These are phyloP conservation scores for Heliangelus exortis DNA, from an alignment of 2,797 vertebrate genomes.

Conservation along the genomic window DNA sequence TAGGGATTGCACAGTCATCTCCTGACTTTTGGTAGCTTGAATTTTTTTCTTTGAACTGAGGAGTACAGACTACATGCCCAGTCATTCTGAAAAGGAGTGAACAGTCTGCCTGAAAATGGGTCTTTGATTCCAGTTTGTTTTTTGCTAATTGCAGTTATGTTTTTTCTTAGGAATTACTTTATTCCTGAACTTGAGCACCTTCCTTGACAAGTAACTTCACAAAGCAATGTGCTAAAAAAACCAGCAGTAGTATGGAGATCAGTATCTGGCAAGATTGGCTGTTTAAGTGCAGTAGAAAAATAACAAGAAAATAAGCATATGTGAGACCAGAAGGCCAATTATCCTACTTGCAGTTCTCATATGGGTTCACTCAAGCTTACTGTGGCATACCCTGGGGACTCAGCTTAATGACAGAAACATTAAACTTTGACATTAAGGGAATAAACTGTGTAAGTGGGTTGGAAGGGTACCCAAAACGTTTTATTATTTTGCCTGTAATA, in stretches of 20 bases:
- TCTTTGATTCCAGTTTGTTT: neutral
- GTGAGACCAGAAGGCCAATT: constrained; percentile 5
- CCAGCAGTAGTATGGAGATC: neutral
- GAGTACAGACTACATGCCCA: neutral
- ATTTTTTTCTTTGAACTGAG: neutral
- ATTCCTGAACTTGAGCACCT: neutral
- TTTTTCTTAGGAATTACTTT: neutral
- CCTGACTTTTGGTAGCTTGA: neutral
- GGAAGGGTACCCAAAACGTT: neutral
- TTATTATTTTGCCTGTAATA: constrained; percentile 18
- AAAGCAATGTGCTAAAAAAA: neutral
- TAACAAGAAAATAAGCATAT: neutral
- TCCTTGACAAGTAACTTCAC: neutral
- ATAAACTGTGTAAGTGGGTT: neutral
- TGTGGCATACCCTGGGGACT: neutral
- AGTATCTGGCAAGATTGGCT: neutral
- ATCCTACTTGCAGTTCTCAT: neutral
- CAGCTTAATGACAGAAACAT: constrained; percentile 6
- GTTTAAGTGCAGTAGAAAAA: neutral
- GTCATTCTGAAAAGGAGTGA: neutral
- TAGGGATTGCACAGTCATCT: neutral
- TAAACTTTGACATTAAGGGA: constrained; percentile 18
- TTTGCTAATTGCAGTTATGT: neutral
- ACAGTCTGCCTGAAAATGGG: neutral
- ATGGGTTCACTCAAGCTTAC: neutral